These are phyloP conservation scores for Parotia lawesii DNA, from an alignment of 2,113 vertebrate genomes.

Conservation along the genomic window DNA sequence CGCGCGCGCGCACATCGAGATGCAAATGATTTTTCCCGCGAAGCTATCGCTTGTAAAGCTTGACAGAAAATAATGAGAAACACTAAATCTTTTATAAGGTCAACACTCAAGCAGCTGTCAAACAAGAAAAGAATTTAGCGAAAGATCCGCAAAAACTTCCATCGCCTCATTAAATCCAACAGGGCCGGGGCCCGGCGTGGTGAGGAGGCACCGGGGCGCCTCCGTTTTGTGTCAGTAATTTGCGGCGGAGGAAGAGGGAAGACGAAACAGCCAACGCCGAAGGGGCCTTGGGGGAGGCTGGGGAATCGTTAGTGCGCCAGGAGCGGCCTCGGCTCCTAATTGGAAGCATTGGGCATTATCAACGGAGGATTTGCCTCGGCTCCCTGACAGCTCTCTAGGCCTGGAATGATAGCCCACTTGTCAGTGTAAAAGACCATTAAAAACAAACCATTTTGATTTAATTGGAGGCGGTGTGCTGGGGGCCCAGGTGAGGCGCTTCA, in stretches of 20 bases:
- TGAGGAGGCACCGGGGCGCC: slow-evolving; percentile 77
- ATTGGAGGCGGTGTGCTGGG: slow-evolving; percentile 92
- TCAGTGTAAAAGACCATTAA: slow-evolving; percentile 99
- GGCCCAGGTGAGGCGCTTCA: slow-evolving; percentile 83
- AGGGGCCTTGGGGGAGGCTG: slow-evolving; percentile 82
- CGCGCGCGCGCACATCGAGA: slow-evolving; percentile 56
- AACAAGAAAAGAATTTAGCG: slow-evolving; percentile 99
- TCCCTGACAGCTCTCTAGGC: slow-evolving; percentile 96
- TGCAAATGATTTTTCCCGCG: slow-evolving; percentile 88
- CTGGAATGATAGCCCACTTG: slow-evolving; percentile 99
- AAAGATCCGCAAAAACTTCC: slow-evolving; percentile 91
- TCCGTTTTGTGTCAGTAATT: slow-evolving; percentile 99
- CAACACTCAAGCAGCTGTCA: slow-evolving; percentile 99
- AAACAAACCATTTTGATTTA: slow-evolving; percentile 99
- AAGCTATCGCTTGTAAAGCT: slow-evolving; percentile 90
- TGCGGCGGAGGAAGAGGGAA: slow-evolving; percentile 79
- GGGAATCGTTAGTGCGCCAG: slow-evolving; percentile 92
- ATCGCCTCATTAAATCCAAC: slow-evolving; percentile 99
- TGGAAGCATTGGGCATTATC: slow-evolving; percentile 99
- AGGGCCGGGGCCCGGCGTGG: slow-evolving; percentile 86
- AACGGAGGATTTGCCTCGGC: slow-evolving; percentile 94
- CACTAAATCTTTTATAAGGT: slow-evolving; percentile 99
- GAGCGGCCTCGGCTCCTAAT: slow-evolving; percentile 91
- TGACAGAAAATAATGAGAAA: slow-evolving; percentile 99
- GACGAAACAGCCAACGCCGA: slow-evolving; percentile 68